A percentile compares a stretch with the other conserved stretches of the same genome.
These are phyloP conservation scores for Sakesphorus luctuosus DNA, from an alignment of 2,113 vertebrate genomes.

Conservation along the genomic window DNA sequence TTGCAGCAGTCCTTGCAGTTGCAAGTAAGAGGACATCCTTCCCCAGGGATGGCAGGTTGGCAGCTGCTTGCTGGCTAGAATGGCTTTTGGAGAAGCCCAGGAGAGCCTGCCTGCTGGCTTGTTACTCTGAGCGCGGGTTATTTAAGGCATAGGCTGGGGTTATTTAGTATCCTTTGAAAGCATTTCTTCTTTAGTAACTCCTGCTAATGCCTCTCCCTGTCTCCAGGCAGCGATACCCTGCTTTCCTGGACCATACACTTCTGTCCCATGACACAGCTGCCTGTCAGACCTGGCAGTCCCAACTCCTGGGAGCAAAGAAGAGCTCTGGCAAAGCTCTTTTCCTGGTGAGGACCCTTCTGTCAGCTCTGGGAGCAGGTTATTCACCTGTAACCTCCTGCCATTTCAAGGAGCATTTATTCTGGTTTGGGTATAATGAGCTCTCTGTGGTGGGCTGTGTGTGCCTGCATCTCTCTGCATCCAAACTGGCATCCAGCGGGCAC, in stretches of 20 bases:
- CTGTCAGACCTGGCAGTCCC: neutral
- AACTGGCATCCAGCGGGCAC: neutral
- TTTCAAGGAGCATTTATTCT: neutral
- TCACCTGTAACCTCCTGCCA: neutral
- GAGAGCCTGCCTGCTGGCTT: neutral
- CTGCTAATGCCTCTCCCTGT: neutral
- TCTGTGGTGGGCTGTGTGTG: neutral
- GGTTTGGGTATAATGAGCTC: neutral
- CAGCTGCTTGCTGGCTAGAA: neutral
- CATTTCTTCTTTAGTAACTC: neutral
- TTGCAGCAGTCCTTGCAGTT: neutral
- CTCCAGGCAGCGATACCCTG: neutral
- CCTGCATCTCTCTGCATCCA: neutral
- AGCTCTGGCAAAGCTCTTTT: neutral
- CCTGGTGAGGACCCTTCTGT: neutral
- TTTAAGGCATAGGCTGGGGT: neutral
- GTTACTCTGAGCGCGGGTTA: neutral
- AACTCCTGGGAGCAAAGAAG: neutral
- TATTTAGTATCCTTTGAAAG: neutral
- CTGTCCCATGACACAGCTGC: neutral
- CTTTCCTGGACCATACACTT: neutral
- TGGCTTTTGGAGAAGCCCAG: neutral
- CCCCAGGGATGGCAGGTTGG: neutral
- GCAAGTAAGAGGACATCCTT: neutral
- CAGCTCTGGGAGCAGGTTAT: neutral